Conservation (phyloP, 2,888 invertebrate genomes). For the Drosophila birchii region DNA sequence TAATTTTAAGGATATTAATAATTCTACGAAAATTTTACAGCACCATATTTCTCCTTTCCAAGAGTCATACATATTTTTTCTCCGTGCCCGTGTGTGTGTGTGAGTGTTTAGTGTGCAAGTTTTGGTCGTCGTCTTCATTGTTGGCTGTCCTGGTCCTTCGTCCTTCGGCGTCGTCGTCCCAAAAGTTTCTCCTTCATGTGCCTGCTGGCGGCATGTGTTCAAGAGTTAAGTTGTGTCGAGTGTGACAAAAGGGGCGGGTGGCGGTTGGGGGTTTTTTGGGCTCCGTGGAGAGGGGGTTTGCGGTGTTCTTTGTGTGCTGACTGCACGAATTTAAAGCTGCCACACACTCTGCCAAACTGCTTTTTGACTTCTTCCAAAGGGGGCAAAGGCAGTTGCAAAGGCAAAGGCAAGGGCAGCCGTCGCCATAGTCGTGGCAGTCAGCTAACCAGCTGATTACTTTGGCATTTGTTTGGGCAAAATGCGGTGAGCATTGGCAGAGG, state of each 20-base stretch:
- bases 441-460: slow-evolving; percentile 78
- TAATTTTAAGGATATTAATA: too few relatives aligned
- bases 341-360: slow-evolving; percentile 70
- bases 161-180: slow-evolving; percentile 51
- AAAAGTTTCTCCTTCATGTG: slow-evolving; percentile 75
- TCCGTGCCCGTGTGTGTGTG: not conserved
- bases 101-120: slow-evolving; percentile 7
- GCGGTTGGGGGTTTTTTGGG: not conserved
- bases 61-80: not conserved
- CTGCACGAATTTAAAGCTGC: slow-evolving; percentile 75
- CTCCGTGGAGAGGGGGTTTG: slow-evolving; percentile 27
- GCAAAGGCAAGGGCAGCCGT: slow-evolving; percentile 14
- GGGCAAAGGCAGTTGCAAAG: slow-evolving; percentile 21
- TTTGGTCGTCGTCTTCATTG: slow-evolving; percentile 9
- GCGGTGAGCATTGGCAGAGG: slow-evolving; percentile 54
- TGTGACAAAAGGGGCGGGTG: slow-evolving; percentile 44
- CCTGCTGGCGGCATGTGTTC: slow-evolving; percentile 80
- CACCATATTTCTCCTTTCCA: not conserved
- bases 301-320: slow-evolving; percentile 60
- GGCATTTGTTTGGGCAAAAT: slow-evolving; percentile 69
- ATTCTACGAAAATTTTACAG: not conserved
- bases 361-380: slow-evolving; percentile 67
- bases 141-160: slow-evolving; percentile 42
- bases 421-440: slow-evolving; percentile 37
- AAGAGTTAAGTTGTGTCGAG: slow-evolving; percentile 77